Percentiles rank a stretch among this genome's conserved stretches.
These are phyloP conservation scores for Allygus modestus DNA, from an alignment of 2,888 invertebrate species.

Conservation along the genomic window DNA sequence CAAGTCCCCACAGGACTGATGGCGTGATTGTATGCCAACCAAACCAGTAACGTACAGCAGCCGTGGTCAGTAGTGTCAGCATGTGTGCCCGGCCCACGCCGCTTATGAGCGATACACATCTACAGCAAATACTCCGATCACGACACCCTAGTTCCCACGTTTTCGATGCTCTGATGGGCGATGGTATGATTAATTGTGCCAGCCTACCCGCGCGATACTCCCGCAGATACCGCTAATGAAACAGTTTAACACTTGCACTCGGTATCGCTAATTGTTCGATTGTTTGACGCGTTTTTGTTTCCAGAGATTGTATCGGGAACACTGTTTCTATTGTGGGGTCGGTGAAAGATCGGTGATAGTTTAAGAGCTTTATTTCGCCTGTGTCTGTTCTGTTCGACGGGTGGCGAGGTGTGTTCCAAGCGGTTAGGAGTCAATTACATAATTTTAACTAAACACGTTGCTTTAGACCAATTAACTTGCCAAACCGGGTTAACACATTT, in stretches of 20 bases:
- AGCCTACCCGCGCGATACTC: slow-evolving; percentile 39
- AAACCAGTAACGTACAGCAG: slow-evolving; percentile 17
- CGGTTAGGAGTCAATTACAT: too few species aligned
- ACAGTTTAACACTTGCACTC: slow-evolving; percentile 54
- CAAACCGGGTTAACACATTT: too few species aligned
- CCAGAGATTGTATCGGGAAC: slow-evolving; percentile 18
- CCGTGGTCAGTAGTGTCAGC: slow-evolving; percentile 21
- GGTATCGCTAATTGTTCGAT: slow-evolving; percentile 44
- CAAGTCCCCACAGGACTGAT: too few species aligned
- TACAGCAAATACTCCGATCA: slow-evolving; percentile 55
- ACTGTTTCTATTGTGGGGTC: slow-evolving; percentile 31
- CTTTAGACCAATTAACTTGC: too few species aligned
- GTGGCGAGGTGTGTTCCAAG: background rate
- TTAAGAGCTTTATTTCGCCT: slow-evolving; percentile 12
- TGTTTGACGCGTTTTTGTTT: slow-evolving; percentile 51
- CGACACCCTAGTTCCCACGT: slow-evolving; percentile 50
- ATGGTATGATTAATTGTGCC: slow-evolving; percentile 15
- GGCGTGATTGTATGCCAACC: too few species aligned
- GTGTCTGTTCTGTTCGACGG: background rate
- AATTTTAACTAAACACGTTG: too few species aligned
- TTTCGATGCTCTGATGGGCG: background rate
- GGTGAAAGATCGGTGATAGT: slow-evolving; percentile 9
- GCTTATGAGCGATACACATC: slow-evolving; percentile 53
- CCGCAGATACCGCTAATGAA: slow-evolving; percentile 51
- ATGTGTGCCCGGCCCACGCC: slow-evolving; percentile 32